Evolutionary conservation across 2,888 invertebrate species (phyloP).

Genomic region (Euzophera pinguis): DNA sequence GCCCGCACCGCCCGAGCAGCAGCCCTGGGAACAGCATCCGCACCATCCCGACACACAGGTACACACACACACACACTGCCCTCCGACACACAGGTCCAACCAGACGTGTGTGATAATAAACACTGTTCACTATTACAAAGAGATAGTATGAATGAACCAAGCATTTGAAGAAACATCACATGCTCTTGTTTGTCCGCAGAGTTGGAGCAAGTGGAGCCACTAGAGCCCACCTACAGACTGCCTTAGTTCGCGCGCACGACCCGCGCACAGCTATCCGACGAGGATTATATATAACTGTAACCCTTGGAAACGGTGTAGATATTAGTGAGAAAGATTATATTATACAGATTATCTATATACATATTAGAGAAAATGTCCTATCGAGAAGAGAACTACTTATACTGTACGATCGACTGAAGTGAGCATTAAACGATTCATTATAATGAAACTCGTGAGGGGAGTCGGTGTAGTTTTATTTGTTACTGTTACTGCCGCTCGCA

Average conservation of each 20-base stretch:
- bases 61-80: too few species aligned
- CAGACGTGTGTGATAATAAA: too few species aligned
- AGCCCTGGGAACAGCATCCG: slow-evolving; percentile 44
- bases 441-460: slow-evolving; percentile 61
- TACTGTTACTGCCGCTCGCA: slow-evolving; percentile 38
- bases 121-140: too few species aligned
- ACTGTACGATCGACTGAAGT: slow-evolving; percentile 72
- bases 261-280: slow-evolving; percentile 41
- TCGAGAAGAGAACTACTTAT: slow-evolving; percentile 68
- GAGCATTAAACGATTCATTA: slow-evolving; percentile 66
- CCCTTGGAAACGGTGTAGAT: slow-evolving; percentile 77
- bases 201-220: slow-evolving; percentile 77
- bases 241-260: slow-evolving; percentile 34
- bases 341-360: slow-evolving; percentile 79
- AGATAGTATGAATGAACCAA: too few species aligned
- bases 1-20: slow-evolving; percentile 35
- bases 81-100: too few species aligned
- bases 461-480: slow-evolving; percentile 64
- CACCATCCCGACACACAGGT: slow-evolving; percentile 58
- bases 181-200: slow-evolving; percentile 38
- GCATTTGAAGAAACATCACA: too few species aligned
- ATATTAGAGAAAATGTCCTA: slow-evolving; percentile 76
- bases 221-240: slow-evolving; percentile 42
- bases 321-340: slow-evolving; percentile 79
- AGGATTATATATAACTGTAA: slow-evolving; percentile 68